Percentiles rank a stretch among this genome's conserved stretches.
Evolutionary conservation across 2,888 invertebrate species (phyloP).

Genomic region (Sialis lutaria): DNA sequence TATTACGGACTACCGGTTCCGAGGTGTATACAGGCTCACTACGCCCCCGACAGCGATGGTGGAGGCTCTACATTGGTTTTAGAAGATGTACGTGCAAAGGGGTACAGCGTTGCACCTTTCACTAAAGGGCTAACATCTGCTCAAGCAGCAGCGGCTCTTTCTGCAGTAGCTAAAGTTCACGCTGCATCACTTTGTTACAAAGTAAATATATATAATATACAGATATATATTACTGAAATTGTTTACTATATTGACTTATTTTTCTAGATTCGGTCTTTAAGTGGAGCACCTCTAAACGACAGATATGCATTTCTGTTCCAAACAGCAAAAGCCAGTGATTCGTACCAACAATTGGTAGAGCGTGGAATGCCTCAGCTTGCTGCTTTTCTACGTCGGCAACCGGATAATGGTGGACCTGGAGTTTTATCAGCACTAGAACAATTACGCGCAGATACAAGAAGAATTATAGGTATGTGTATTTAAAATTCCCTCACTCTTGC

Average conservation of each 20-base stretch:
- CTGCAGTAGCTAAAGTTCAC: conserved; percentile 54
- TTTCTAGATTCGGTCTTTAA: conserved; percentile 15
- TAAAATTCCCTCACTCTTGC: too few relatives aligned
- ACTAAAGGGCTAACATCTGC: conserved; percentile 45
- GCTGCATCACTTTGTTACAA: conserved; percentile 20
- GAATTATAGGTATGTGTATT: too few relatives aligned
- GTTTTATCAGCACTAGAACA: too few relatives aligned
- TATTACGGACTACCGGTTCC: conserved; percentile 40
- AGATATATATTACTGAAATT: too few relatives aligned
- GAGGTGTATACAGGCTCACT: conserved; percentile 48
- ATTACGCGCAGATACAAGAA: too few relatives aligned
- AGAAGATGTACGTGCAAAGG: conserved; percentile 50
- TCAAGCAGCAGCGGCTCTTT: conserved; percentile 50
- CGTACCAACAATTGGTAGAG: conserved; percentile 61
- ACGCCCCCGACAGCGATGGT: conserved; percentile 29
- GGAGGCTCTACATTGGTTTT: conserved; percentile 46
- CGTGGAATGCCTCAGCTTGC: conserved; percentile 60
- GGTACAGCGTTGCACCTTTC: conserved; percentile 48
- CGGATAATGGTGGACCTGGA: conserved; percentile 29
- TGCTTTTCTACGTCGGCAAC: conserved; percentile 46
- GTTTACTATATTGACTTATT: too few relatives aligned
- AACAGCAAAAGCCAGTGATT: conserved; percentile 60
- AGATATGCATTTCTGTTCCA: conserved; percentile 55
- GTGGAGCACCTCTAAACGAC: conserved; percentile 24
- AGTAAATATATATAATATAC: too few relatives aligned